phyloP scores from a whole-genome alignment of 2,888 invertebrate species.

The Myathropa florea region DNA sequence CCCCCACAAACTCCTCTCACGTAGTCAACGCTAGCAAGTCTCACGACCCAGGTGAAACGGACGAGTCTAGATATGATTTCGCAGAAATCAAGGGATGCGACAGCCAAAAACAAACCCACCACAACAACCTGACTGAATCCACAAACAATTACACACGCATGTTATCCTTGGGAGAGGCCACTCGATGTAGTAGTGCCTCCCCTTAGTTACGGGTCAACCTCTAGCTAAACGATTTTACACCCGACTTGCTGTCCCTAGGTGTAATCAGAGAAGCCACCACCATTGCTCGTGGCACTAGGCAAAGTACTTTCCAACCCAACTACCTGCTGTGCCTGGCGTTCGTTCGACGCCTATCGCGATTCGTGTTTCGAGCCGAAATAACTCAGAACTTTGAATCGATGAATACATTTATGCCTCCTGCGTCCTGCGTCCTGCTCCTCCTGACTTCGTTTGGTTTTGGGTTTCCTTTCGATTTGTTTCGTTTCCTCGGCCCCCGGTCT shows the following conservation, averaged over 20 bases:
- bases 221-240: conserved; percentile 19
- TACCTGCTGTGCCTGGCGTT: conserved; percentile 13
- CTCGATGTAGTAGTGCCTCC: conserved; percentile 6
- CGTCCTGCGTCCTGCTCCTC: background rate
- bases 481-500: background rate
- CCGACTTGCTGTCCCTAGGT: background rate
- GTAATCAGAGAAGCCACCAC: conserved; percentile 3
- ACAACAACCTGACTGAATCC: background rate
- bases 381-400: conserved; percentile 50
- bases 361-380: conserved; percentile 10
- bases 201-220: conserved; percentile 17
- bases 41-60: background rate
- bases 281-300: conserved; percentile 3
- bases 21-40: background rate
- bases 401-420: conserved; percentile 41
- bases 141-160: conserved; percentile 5
- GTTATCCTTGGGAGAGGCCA: background rate
- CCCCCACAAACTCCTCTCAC: background rate
- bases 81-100: too few relatives aligned
- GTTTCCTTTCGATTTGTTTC: background rate
- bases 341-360: background rate
- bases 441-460: conserved; percentile 16
- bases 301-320: background rate
- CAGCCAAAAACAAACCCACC: background rate
- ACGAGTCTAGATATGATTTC: too few relatives aligned